Conservation (phyloP, 2,888 invertebrate genomes). For the Hoplodrina blanda region DNA sequence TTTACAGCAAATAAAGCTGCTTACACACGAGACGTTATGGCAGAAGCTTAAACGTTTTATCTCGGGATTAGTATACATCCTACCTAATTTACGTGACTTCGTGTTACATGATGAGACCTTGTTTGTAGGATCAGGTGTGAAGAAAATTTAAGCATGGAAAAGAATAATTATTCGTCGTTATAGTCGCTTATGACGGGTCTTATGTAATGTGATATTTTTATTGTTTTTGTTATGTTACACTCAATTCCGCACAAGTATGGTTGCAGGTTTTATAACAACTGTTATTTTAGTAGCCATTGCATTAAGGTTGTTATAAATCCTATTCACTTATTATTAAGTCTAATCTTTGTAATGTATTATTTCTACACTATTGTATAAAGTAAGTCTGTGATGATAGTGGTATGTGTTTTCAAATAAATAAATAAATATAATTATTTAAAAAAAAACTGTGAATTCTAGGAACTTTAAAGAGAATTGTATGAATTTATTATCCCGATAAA, state of each 20-base stretch:
- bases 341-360: no score
- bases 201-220: conserved; percentile 6
- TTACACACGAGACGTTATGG: conserved; percentile 83
- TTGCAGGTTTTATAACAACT: no score
- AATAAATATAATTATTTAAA: no score
- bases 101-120: conserved; percentile 82
- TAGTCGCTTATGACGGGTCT: conserved; percentile 18
- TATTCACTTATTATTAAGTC: no score
- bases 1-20: conserved; percentile 84
- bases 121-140: conserved; percentile 81
- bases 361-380: no score
- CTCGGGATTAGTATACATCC: conserved; percentile 86
- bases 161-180: conserved; percentile 59
- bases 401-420: no score
- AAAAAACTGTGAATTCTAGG: background rate
- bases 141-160: conserved; percentile 67
- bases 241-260: background rate
- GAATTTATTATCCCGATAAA: no score
- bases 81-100: conserved; percentile 87
- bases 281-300: background rate
- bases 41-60: conserved; percentile 85
- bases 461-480: conserved; percentile 2
- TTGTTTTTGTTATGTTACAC: background rate
- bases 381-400: no score
- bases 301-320: no score